Evolutionary conservation across 1,140 invertebrate genomes (phyloP).

Genomic region (Plectrocnemia conspersa): DNA sequence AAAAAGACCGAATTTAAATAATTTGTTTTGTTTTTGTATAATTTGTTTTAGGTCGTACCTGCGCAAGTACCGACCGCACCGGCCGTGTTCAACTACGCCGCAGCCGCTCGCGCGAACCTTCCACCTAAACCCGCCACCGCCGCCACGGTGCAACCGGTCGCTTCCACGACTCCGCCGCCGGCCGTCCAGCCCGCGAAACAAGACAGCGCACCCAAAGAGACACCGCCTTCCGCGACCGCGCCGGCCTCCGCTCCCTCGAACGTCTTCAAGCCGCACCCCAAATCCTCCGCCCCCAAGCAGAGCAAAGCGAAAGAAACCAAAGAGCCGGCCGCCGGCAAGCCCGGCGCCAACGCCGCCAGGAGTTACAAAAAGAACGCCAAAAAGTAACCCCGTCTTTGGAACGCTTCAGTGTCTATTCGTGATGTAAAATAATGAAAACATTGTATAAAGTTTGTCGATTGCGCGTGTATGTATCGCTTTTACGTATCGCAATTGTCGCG

Average conservation of each 20-base stretch:
- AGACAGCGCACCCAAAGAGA: constrained; percentile 11
- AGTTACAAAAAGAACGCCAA: constrained; percentile 13
- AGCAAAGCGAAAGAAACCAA: constrained; percentile 7
- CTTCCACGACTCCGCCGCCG: not conserved
- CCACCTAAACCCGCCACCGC: constrained; percentile 14
- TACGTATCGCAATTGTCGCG: no score
- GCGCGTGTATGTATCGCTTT: no score
- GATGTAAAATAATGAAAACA: no score
- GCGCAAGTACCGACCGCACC: constrained; percentile 16
- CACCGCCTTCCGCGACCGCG: not conserved
- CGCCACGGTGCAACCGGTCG: constrained; percentile 8
- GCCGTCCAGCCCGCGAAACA: constrained; percentile 7
- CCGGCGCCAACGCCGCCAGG: constrained; percentile 1
- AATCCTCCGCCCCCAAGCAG: constrained; percentile 7
- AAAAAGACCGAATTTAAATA: not conserved
- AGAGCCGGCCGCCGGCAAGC: not conserved
- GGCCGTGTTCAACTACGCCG: constrained; percentile 32
- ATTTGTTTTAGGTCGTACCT: no score
- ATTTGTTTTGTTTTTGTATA: not conserved
- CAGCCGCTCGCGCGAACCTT: constrained; percentile 30
- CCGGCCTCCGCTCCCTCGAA: not conserved
- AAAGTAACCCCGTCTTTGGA: constrained; percentile 18
- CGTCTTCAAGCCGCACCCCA: not conserved
- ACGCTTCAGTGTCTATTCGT: no score
- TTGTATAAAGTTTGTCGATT: no score